Conservation (phyloP, 2,113 vertebrate genomes). For the Merops nubicus region DNA sequence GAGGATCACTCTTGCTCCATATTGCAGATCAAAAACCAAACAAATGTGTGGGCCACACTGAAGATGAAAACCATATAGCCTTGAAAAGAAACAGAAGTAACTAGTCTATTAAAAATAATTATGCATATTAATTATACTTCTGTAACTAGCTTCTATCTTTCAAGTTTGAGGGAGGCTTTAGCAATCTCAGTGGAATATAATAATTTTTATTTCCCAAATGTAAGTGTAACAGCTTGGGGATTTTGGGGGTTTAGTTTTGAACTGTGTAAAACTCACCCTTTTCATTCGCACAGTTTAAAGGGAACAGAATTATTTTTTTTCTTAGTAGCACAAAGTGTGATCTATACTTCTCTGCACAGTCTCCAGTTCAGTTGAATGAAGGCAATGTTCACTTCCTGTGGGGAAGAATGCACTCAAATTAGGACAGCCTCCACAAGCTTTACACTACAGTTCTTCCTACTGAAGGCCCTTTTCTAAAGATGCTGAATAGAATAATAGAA, state of each 20-base stretch:
- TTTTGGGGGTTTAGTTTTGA: neutral
- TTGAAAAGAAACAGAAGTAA: neutral
- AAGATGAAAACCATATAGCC: neutral
- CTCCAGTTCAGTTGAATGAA: neutral
- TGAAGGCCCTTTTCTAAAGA: neutral
- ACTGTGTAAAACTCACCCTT: neutral
- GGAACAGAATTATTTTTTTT: neutral
- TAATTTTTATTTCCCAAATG: neutral
- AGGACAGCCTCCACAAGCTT: neutral
- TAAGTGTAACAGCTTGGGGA: neutral
- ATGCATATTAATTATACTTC: neutral
- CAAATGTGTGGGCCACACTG: neutral
- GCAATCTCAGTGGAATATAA: neutral
- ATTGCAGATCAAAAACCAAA: neutral
- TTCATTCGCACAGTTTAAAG: neutral
- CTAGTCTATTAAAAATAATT: neutral
- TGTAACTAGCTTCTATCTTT: neutral
- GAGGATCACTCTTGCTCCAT: neutral
- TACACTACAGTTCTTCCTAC: neutral
- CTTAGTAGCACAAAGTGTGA: neutral
- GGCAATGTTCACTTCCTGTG: neutral
- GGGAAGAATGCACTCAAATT: neutral
- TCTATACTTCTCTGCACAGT: neutral
- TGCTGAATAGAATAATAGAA: neutral
- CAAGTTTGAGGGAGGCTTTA: neutral